Percentiles rank a stretch among this genome's conserved stretches.
Conservation (phyloP, 2,797 vertebrate species). For the Sus cebifrons region DNA sequence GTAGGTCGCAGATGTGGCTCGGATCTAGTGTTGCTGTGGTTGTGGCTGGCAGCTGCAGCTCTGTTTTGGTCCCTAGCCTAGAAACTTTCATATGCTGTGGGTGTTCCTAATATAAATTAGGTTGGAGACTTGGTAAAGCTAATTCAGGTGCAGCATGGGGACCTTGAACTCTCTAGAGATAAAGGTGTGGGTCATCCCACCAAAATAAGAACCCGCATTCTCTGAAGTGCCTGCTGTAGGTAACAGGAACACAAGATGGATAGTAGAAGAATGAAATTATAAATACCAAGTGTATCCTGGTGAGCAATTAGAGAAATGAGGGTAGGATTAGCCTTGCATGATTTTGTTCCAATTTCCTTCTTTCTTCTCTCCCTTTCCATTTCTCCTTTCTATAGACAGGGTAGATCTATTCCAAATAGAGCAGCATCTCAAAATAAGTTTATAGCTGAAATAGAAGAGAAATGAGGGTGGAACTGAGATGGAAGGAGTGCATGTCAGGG, state of each 20-base stretch:
- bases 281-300: neutral
- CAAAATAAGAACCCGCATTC: too few relatives aligned
- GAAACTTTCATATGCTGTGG: too few relatives aligned
- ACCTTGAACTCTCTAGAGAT: neutral
- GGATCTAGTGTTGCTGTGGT: too few relatives aligned
- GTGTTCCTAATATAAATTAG: too few relatives aligned
- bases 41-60: too few relatives aligned
- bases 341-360: neutral
- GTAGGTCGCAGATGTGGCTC: too few relatives aligned
- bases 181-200: neutral
- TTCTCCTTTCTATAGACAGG: neutral
- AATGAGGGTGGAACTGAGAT: neutral
- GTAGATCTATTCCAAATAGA: constrained; percentile 18
- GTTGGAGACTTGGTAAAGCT: neutral
- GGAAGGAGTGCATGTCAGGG: neutral
- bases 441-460: constrained; percentile 42
- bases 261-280: neutral
- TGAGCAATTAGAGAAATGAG: neutral
- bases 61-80: too few relatives aligned
- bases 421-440: constrained; percentile 29
- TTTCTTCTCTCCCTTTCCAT: neutral
- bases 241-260: neutral
- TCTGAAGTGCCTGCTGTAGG: neutral
- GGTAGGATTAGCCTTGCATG: too few relatives aligned
- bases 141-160: neutral